Evolutionary conservation across 2,113 vertebrate species (phyloP), one percentile per base, ranked within the genome.

Genomic region (Pleuronectes platessa): DNA sequence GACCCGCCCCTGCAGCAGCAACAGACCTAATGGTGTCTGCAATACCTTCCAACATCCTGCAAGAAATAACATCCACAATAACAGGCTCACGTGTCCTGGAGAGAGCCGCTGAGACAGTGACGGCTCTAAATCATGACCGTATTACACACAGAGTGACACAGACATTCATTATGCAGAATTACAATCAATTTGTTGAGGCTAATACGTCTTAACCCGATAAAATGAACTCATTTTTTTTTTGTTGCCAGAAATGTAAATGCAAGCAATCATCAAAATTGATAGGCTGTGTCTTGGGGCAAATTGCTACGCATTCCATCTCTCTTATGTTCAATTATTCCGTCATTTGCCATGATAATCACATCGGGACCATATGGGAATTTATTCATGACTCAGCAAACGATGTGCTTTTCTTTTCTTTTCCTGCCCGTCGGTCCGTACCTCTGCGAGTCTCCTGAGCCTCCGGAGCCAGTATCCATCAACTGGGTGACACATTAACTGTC

Each of bases 131-230:
- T 69, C 64, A 62, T 23, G 21, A 71, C 15, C 31, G 31, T 45
- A 31, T 3, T 53, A 53, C 60, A 69, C 18, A 49, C 14, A 81
- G 24, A 79, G 56, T 54, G 63, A 69, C 59, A 79, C 18, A 68
- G 67, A 67, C 59, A 81, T 87, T 23, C 62, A 82, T 81, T 82
- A 65, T 1, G 12, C 56, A 63, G 55, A 73, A 83, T 81, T 71
- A 61, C 47, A 72, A 71, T 86, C 74, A 85, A 79, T 88, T 88
- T 83, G 64, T 69, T 79, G 68, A 76, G 69, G 73, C 68, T 85
- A 85, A 78, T 76, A 78, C 35, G 69, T 68, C 65, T 13, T 83
- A 85, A 86, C 68, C 17, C 20, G 17, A 74, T 78, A 68, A 76
- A 81, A 71, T 26, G 9, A 71, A 66, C 55, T 80, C 5, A 56